Evolutionary conservation across 2,797 vertebrate genomes (phyloP).

Genomic region (Allobates femoralis): DNA sequence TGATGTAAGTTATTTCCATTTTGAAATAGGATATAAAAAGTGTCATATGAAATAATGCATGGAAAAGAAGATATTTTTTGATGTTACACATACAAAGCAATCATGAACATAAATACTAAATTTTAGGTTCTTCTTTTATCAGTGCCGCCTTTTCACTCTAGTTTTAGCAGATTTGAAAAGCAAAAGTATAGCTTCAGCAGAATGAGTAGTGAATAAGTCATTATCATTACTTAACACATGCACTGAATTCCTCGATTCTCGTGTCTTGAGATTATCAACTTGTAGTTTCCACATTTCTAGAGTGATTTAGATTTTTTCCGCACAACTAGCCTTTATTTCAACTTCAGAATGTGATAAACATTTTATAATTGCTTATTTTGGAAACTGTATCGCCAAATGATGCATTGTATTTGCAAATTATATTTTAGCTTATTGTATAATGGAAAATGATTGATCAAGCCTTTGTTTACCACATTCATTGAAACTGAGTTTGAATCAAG

Average conservation of each 20-base stretch:
- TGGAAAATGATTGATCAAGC: neutral
- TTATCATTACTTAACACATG: conserved; percentile 5
- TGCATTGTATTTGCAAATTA: neutral
- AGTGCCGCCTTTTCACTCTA: neutral
- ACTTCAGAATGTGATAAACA: conserved; percentile 27
- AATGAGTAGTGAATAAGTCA: neutral
- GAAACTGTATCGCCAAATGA: neutral
- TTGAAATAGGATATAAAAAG: neutral
- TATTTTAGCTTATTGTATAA: neutral
- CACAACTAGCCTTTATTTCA: neutral
- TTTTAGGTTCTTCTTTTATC: neutral
- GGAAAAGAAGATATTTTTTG: neutral
- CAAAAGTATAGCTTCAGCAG: neutral
- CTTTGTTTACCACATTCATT: conserved; percentile 8
- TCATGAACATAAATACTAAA: neutral
- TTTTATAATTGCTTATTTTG: neutral
- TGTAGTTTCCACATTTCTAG: neutral
- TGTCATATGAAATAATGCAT: neutral
- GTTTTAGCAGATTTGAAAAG: neutral
- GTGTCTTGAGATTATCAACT: neutral
- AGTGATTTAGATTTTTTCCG: neutral
- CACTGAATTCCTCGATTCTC: neutral
- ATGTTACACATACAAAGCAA: neutral
- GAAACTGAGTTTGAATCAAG: conserved; percentile 12
- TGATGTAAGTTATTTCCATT: neutral